These are phyloP conservation scores for Mionectes macconnelli DNA, from an alignment of 2,113 vertebrate species.

Conservation along the genomic window DNA sequence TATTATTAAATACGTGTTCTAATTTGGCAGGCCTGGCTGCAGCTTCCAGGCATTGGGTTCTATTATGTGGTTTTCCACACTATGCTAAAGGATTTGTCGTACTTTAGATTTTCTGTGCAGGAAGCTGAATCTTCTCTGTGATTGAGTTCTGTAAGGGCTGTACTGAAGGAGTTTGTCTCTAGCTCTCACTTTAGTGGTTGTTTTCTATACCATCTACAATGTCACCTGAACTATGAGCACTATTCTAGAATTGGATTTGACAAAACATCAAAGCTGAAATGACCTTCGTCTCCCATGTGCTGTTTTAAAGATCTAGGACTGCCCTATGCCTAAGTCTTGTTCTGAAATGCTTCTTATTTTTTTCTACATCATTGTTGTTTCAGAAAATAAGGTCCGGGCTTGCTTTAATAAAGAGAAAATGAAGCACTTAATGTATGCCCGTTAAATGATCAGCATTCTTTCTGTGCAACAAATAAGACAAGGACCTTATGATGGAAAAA, in stretches of 20 bases:
- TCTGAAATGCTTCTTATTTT: not conserved
- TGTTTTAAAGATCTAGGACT: not conserved
- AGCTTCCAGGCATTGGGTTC: not conserved
- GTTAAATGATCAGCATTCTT: not conserved
- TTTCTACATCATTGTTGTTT: not conserved
- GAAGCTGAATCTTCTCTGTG: not conserved
- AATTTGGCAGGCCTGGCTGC: not conserved
- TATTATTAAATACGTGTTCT: not conserved
- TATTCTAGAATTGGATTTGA: not conserved
- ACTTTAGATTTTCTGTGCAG: not conserved
- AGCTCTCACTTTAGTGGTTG: not conserved
- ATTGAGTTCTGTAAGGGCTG: not conserved
- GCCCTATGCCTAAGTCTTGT: not conserved
- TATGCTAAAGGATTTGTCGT: not conserved
- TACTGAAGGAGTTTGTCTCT: not conserved
- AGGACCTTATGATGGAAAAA: not conserved
- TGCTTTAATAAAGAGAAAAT: not conserved
- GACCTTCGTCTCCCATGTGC: fast-evolving
- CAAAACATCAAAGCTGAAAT: not conserved
- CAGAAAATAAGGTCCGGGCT: not conserved
- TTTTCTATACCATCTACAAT: not conserved
- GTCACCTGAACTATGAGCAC: not conserved
- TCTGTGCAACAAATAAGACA: not conserved
- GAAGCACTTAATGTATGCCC: not conserved
- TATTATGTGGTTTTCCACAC: not conserved